Base-by-base conservation (phyloP, 2,797 vertebrate genomes). In the Podargus strigoides region DNA sequence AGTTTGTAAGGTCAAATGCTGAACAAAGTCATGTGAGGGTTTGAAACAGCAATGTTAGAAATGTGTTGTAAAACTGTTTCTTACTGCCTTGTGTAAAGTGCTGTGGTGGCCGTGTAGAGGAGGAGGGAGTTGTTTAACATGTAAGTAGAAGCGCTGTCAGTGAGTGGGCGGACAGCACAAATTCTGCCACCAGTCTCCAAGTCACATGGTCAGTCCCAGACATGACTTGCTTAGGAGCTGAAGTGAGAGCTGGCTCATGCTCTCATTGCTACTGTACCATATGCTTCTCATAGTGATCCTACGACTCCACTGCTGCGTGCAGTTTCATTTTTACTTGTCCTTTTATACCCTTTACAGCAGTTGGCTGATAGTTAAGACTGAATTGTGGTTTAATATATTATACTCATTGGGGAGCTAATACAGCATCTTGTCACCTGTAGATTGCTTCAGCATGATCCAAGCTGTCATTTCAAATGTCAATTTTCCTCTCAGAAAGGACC, bases 361-460 rank as follows among this genome's bases (percentile, higher is more conserved):
- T 44, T 84, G 63, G 55, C 46, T 70, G 68, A 27, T 49, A 52
- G 83, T 72, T 84, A 69, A 49, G 73, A 55, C 16, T 3, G 17
- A 66, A 77, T 64, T 70, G 60, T 34, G 50, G 8, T 93, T 92
- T 67, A 59, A 68, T 18, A 66, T 83, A 20, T 13, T 78, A 28
- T 10, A 4, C 50, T 60, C 55, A 22, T 59, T 37, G 81, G 63
- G 70, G 81, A 93, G 72, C 59, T 85, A 77, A 87, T 85, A 39
- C 14, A n/a, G 63, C 74, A 21, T 77, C 70, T 70, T 82, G 67
- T 87, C 90, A 89, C 86, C 67, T 93, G 63, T 64, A 95, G 92
- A 92, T 93, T 93, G 78, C 60, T 80, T 80, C 93, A 90, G 90
- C 44, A 0, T 77, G 88, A 90, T 72, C 49, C 60, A 87, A 30